Conservation (phyloP, 1,140 invertebrate genomes). For the Drosophila kohkoa region DNA sequence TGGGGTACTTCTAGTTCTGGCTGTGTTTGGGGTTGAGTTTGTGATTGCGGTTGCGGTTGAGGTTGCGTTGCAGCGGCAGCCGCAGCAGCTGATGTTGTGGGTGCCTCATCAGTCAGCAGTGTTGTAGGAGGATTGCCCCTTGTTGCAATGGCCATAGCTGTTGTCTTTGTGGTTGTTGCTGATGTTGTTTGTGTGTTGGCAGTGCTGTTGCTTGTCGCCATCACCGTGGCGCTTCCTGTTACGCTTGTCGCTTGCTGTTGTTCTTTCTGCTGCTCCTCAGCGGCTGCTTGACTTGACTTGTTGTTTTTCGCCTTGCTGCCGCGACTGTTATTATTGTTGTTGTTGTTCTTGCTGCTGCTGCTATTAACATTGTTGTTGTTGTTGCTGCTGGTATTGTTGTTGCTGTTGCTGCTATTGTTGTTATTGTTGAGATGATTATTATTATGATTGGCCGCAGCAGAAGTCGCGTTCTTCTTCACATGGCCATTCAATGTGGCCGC, state of each 20-base stretch:
- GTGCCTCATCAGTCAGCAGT: slow-evolving; percentile 13
- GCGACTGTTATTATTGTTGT: slow-evolving; percentile 28
- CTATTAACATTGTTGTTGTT: slow-evolving; percentile 40
- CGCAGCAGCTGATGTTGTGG: slow-evolving; percentile 49
- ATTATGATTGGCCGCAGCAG: slow-evolving; percentile 33
- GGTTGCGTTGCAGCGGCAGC: slow-evolving; percentile 24
- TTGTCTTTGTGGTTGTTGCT: slow-evolving; percentile 56
- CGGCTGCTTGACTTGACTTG: slow-evolving; percentile 24
- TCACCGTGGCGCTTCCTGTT: slow-evolving; percentile 10
- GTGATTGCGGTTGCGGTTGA: background rate
- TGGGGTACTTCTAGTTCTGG: slow-evolving; percentile 21
- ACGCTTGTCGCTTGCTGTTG: slow-evolving; percentile 25
- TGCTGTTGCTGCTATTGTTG: slow-evolving; percentile 39
- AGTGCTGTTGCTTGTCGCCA: slow-evolving; percentile 65
- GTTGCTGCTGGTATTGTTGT: slow-evolving; percentile 34
- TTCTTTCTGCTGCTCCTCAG: background rate
- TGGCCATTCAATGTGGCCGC: slow-evolving; percentile 55
- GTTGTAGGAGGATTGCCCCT: slow-evolving; percentile 4
- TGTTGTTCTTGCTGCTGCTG: slow-evolving; percentile 41
- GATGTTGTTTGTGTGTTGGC: slow-evolving; percentile 65
- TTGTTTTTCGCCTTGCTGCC: slow-evolving; percentile 43
- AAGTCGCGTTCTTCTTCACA: slow-evolving; percentile 34
- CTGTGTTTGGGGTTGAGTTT: background rate
- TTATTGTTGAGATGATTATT: slow-evolving; percentile 68
- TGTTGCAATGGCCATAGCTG: slow-evolving; percentile 42